Base-by-base conservation (phyloP, 2,888 invertebrate genomes). In the Eledona agricola region DNA sequence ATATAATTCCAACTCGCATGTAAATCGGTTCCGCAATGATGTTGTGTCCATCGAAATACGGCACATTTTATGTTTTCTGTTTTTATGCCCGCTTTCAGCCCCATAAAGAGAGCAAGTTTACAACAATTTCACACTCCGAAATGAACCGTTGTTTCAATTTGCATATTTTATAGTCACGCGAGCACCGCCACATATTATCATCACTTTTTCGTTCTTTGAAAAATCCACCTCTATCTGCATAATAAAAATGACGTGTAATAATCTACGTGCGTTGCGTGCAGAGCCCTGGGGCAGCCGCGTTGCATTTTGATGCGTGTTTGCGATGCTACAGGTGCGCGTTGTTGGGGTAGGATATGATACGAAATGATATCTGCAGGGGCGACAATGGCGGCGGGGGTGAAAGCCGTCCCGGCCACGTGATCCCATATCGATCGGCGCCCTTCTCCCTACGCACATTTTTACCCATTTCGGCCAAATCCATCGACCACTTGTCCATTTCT, bases 351-450 rank as follows among this genome's bases (percentile, higher is more conserved):
- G 45, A 45, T 45, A 45, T 45, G 55, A 43, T 53, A 49, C 45
- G 45, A 32, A 40, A 57, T 54, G 49, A 35, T 42, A 55, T 55
- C 49, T 51, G 51, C 49, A 35, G 23, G 35, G 29, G 40, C 52
- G 38, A 47, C 46, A 47, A 45, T 51, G 38, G 51, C 26, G 45
- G 38, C 15, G 52, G 45, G 53, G 53, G 50, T 43, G 57, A 52
- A 51, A 46, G 55, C 57, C 63, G 59, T 57, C 60, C 60, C 62
- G 62, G 63, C 62, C 64, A 64, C 64, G 64, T 64, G 64, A 64
- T 60, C 60, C 57, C 56, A 54, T 64, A 64, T 64, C 63, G 63
- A 63, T 60, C 63, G 54, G 17, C 40, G 26, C 52, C 34, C 34
- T 51, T 19, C 51, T 37, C 38, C 38, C 55, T 53, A 51, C 26